These are phyloP conservation scores for Drosophila recens DNA, from an alignment of 2,888 invertebrate genomes.

Conservation along the genomic window DNA sequence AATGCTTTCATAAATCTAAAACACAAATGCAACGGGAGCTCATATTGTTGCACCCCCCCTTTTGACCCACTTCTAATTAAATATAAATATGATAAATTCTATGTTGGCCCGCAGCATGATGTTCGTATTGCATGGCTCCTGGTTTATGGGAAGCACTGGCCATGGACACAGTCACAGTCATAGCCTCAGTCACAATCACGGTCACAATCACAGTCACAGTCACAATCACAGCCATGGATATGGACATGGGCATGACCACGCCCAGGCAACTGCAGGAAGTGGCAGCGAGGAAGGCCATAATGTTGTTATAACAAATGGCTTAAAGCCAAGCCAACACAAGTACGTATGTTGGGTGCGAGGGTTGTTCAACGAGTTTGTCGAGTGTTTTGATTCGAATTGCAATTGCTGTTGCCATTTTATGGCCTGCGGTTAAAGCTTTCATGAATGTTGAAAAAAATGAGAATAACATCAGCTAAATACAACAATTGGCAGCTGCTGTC, in stretches of 20 bases:
- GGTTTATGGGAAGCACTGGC: slow-evolving; percentile 82
- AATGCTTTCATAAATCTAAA: slow-evolving; percentile 4
- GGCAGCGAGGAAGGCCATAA: slow-evolving; percentile 45
- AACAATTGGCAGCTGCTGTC: slow-evolving; percentile 26
- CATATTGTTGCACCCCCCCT: neutral
- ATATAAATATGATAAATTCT: slow-evolving; percentile 41
- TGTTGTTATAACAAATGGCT: slow-evolving; percentile 59
- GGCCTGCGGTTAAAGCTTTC: slow-evolving; percentile 45
- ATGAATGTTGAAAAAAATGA: slow-evolving; percentile 31
- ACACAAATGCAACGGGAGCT: neutral
- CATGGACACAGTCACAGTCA: slow-evolving; percentile 68
- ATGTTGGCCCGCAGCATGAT: slow-evolving; percentile 88
- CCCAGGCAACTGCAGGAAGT: slow-evolving; percentile 1
- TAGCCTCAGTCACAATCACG: slow-evolving; percentile 34
- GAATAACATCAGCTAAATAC: slow-evolving; percentile 13
- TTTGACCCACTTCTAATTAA: slow-evolving; percentile 44
- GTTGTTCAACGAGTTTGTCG: neutral
- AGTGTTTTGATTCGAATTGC: slow-evolving; percentile 47
- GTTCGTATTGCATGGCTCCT: slow-evolving; percentile 90
- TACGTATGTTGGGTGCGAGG: slow-evolving; percentile 38
- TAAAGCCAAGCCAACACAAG: slow-evolving; percentile 54
- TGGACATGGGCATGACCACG: slow-evolving; percentile 21
- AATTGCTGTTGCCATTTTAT: slow-evolving; percentile 43
- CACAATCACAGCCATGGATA: slow-evolving; percentile 31
- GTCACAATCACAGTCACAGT: slow-evolving; percentile 26